These are phyloP conservation scores for Encarsia formosa DNA, from an alignment of 2,888 invertebrate species.

Conservation along the genomic window DNA sequence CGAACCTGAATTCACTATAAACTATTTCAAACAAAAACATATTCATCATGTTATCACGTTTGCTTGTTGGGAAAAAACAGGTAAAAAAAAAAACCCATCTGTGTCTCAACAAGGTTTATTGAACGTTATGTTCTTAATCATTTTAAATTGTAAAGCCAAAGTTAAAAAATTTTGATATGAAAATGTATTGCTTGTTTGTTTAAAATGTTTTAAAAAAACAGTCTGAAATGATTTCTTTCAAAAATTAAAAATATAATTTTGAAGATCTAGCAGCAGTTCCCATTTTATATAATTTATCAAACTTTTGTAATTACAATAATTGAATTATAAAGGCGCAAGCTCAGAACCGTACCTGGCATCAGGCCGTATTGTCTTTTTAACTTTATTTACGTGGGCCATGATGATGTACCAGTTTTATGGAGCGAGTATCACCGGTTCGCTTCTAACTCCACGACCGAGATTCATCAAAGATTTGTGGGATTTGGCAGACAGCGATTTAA, in stretches of 20 bases:
- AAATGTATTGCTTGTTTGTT: no score
- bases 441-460: conserved; percentile 41
- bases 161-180: no score
- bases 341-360: conserved; percentile 52
- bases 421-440: conserved; percentile 46
- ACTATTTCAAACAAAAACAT: conserved; percentile 31
- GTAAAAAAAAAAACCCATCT: conserved; percentile 37
- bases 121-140: no score
- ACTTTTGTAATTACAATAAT: no score
- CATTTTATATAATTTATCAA: no score
- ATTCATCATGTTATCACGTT: conserved; percentile 31
- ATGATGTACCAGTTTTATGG: conserved; percentile 48
- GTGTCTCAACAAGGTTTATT: conserved; percentile 54
- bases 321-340: conserved; percentile 55
- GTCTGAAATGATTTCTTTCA: no score
- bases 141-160: no score
- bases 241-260: no score
- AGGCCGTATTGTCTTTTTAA: conserved; percentile 41
- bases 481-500: conserved; percentile 43
- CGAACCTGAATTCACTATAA: conserved; percentile 22
- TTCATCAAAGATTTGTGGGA: conserved; percentile 42
- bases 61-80: conserved; percentile 31
- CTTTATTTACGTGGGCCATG: conserved; percentile 42
- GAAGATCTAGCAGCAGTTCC: no score
- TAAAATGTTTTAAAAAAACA: no score